Evolutionary conservation across 2,888 invertebrate species (phyloP).

Genomic region (Alviniconcha strummeri): DNA sequence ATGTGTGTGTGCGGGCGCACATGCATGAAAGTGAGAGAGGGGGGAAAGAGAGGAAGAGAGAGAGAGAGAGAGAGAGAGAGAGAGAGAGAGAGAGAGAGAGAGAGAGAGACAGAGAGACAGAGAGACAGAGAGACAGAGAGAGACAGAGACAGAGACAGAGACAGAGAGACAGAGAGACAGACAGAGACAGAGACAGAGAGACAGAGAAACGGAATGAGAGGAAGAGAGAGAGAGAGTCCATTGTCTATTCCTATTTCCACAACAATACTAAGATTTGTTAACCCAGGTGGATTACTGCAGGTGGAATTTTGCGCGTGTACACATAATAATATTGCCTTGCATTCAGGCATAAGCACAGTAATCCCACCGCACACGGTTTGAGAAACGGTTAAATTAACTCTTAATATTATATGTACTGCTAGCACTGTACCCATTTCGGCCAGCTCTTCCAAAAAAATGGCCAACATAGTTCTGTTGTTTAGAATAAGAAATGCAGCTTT

Average conservation of each 20-base stretch:
- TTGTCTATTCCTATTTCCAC: no score
- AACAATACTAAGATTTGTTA: background rate
- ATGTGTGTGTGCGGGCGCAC: no score
- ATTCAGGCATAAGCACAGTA: background rate
- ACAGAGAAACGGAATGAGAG: background rate
- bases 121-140: background rate
- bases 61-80: background rate
- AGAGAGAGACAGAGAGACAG: background rate
- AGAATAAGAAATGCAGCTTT: no score
- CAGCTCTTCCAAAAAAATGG: no score
- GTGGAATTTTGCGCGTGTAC: background rate
- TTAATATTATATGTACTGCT: no score
- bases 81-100: conserved; percentile 3
- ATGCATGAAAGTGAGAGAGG: background rate
- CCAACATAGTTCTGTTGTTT: no score
- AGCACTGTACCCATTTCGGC: no score
- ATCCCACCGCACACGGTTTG: background rate
- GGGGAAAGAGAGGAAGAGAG: background rate
- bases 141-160: background rate
- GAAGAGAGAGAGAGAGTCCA: conserved; percentile 3
- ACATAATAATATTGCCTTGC: background rate
- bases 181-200: conserved; percentile 9
- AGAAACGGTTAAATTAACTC: background rate
- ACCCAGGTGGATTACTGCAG: background rate
- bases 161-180: conserved; percentile 11